phyloP scores from a whole-genome alignment of 1,140 invertebrate genomes.

The Bombus affinis region DNA sequence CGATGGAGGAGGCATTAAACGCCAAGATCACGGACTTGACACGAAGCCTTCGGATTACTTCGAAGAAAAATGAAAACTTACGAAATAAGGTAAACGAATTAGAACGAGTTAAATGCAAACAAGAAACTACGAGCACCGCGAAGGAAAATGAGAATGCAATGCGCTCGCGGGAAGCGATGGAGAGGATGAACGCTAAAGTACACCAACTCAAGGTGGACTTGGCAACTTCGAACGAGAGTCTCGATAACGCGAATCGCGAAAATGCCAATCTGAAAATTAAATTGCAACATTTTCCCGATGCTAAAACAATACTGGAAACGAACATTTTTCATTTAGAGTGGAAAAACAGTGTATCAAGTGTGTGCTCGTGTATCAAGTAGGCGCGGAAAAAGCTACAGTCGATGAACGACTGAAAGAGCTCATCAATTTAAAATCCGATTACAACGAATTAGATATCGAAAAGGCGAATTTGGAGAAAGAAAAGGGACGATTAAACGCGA shows the following conservation, averaged over 20 bases:
- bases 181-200: background rate
- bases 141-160: background rate
- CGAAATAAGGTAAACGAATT: slow-evolving; percentile 33
- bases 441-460: slow-evolving; percentile 35
- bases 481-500: slow-evolving; percentile 43
- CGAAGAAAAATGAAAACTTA: slow-evolving; percentile 50
- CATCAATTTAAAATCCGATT: slow-evolving; percentile 14
- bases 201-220: slow-evolving; percentile 25
- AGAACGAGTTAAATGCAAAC: background rate
- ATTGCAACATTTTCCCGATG: background rate
- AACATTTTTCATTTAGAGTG: slow-evolving; percentile 28
- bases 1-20: slow-evolving; percentile 20
- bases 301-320: background rate
- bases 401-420: slow-evolving; percentile 24
- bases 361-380: background rate
- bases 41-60: slow-evolving; percentile 28
- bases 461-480: slow-evolving; percentile 44
- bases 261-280: slow-evolving; percentile 15
- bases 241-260: slow-evolving; percentile 16
- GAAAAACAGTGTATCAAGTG: slow-evolving; percentile 22
- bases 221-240: slow-evolving; percentile 17
- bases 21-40: slow-evolving; percentile 20
- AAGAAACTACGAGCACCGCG: background rate
- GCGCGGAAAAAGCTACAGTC: background rate
- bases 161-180: background rate